phyloP scores from a whole-genome alignment of 2,797 vertebrate species.

The Enteromius trimaculatus region DNA sequence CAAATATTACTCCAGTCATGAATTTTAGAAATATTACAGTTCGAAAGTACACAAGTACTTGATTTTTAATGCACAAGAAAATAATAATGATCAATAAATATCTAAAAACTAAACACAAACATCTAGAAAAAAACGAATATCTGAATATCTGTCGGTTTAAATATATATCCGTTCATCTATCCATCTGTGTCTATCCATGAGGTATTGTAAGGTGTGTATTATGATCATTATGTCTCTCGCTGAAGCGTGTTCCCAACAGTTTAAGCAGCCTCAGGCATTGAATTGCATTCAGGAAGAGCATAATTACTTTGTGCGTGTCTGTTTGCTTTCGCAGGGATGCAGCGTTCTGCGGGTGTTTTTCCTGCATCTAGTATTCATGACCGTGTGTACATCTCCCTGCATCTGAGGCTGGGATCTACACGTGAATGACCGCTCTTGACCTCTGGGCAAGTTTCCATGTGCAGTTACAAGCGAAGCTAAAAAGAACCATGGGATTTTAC shows the following conservation, averaged over 20 bases:
- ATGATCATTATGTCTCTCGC: background rate
- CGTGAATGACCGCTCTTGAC: background rate
- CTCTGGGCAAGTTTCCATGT: constrained; percentile 16
- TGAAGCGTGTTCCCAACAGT: background rate
- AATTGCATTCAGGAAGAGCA: constrained; percentile 1
- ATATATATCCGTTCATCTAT: background rate
- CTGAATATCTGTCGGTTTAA: background rate
- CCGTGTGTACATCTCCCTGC: background rate
- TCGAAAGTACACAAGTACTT: background rate
- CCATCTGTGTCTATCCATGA: background rate
- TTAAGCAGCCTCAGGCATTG: background rate
- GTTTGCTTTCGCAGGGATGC: background rate
- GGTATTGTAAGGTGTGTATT: background rate
- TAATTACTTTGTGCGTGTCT: background rate
- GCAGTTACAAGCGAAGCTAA: background rate
- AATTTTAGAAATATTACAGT: background rate
- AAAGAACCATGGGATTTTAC: constrained; percentile 37
- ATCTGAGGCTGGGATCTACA: constrained; percentile 1
- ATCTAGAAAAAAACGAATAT: no score
- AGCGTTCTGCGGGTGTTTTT: background rate
- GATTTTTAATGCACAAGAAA: background rate
- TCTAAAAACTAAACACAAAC: no score
- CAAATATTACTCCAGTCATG: background rate
- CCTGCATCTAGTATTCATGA: constrained; percentile 35
- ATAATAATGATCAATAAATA: background rate